Base-by-base conservation (phyloP, 2,888 invertebrate genomes). In the Troides helena region DNA sequence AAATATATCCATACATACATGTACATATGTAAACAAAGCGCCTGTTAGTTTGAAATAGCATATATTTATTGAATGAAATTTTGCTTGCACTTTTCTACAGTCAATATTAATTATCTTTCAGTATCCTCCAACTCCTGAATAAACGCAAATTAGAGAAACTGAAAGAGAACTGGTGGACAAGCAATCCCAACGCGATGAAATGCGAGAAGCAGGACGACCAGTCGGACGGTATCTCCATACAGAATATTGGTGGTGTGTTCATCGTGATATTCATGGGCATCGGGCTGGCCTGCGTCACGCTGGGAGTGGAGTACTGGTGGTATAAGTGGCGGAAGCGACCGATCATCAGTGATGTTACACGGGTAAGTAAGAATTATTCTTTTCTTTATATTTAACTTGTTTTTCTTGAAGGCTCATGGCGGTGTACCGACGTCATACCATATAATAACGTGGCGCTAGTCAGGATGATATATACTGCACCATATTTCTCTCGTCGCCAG, bases 221-320 rank as follows among this genome's bases (percentile, higher is more conserved):
- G 82, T 97, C 97, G 4, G 99, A 99, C 82, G 99, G 99, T 64
- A 99, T 99, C 81, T 98, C 98, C 72, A 99, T 99, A 72, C 96
- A 98, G 82, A 99, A 99, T 85, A 99, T 99, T 76, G 99, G 98
- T 62, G 99, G 99, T 0, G 99, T 99, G 0, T 99, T 99, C 85
- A 98, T 99, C 67, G 98, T 99, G 0, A 99, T 99, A 74, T 97
- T 99, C 81, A 98, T 98, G 77, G 99, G 99, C 0, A 98, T 99
- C 50, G 97, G 96, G 0, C 93, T 98, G 83, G 98, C 98, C 0
- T 97, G 98, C 78, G 88, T 98, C 63, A 99, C 98, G 0, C 92
- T 99, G 57, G 96, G 96, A 0, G 96, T 98, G 72, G 99, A 99
- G 85, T 99, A 98, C 85, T 98, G 97, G 96, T 98, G 97, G 96